Evolutionary conservation across 2,113 vertebrate genomes (phyloP).

Genomic region (Silurus meridionalis): DNA sequence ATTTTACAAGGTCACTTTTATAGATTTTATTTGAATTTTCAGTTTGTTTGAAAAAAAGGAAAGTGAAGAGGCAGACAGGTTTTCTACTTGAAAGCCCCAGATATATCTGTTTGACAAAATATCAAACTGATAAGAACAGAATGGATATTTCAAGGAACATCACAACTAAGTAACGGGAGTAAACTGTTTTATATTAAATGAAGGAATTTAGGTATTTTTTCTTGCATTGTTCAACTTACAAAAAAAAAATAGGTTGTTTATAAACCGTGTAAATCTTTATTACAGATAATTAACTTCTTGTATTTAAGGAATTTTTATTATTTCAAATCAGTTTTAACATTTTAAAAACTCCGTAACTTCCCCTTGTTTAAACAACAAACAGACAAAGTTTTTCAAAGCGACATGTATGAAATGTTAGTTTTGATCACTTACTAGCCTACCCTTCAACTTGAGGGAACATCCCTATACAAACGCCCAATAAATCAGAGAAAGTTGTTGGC

Average conservation of each 20-base stretch:
- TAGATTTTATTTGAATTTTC: conserved; percentile 47
- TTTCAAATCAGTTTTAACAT: neutral
- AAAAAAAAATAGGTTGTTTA: neutral
- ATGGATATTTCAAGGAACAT: neutral
- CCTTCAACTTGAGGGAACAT: conserved; percentile 34
- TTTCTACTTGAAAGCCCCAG: neutral
- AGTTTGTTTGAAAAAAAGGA: conserved; percentile 48
- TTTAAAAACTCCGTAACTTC: neutral
- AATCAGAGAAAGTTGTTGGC: conserved; percentile 53
- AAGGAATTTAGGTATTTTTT: neutral
- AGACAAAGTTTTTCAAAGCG: conserved; percentile 7
- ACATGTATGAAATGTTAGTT: conserved; percentile 19
- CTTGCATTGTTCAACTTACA: neutral
- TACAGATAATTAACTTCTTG: neutral
- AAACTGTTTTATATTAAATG: neutral
- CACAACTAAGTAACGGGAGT: neutral
- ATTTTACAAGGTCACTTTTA: conserved; percentile 59
- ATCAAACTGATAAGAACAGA: neutral
- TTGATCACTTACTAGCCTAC: conserved; percentile 7
- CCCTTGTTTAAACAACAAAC: neutral
- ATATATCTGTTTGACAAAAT: neutral
- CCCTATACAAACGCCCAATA: conserved; percentile 43
- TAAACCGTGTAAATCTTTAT: neutral
- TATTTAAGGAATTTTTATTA: neutral
- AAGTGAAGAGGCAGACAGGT: neutral